These are phyloP conservation scores for Eutolmus rufibarbis DNA, from an alignment of 2,888 invertebrate genomes.

Conservation along the genomic window DNA sequence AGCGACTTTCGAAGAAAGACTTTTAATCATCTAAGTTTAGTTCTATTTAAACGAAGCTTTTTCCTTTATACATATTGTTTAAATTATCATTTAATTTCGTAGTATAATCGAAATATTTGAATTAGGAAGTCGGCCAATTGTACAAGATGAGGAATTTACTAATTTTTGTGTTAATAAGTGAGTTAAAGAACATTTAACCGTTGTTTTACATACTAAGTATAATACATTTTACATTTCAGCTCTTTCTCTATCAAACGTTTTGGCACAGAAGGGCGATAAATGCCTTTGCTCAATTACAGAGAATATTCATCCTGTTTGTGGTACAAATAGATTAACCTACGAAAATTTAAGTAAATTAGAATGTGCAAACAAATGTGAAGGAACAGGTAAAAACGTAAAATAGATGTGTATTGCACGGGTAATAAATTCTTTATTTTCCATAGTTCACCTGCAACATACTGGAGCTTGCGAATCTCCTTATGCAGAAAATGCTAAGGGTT, in stretches of 20 bases:
- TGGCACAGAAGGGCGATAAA: background rate
- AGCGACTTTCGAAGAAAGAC: too few relatives aligned
- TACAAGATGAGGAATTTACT: background rate
- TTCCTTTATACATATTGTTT: too few relatives aligned
- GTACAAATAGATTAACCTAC: background rate
- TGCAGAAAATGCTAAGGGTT: background rate
- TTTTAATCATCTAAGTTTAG: too few relatives aligned
- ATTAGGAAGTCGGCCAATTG: background rate
- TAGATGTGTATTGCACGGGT: background rate
- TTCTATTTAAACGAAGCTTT: too few relatives aligned
- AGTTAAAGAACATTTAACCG: background rate
- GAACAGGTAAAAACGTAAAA: background rate
- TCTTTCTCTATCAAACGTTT: background rate
- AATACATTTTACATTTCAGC: background rate
- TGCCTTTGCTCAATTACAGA: background rate
- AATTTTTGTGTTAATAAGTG: background rate
- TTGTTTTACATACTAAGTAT: background rate
- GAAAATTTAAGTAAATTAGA: slow-evolving; percentile 6
- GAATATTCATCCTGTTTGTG: background rate
- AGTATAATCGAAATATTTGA: background rate
- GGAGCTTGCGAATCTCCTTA: background rate
- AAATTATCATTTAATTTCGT: too few relatives aligned
- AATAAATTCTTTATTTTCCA: background rate
- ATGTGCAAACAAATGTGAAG: background rate
- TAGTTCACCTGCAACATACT: background rate